A percentile compares a stretch with the other conserved stretches of the same genome.
Conservation (phyloP, 1,140 invertebrate genomes). For the Meloidogyne exigua region DNA sequence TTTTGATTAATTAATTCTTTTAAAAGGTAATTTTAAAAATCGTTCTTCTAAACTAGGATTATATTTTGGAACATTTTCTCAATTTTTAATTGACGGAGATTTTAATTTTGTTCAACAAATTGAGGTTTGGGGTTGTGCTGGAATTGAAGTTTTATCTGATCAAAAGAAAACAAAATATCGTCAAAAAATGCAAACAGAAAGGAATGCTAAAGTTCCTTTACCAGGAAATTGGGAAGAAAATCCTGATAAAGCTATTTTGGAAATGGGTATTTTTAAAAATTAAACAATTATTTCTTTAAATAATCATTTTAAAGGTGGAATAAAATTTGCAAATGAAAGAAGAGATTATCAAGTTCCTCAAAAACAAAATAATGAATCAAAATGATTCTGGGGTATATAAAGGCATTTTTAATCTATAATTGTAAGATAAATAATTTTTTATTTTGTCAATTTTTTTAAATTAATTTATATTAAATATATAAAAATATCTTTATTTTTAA, state of each 20-base stretch:
- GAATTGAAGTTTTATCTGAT: constrained; percentile 38
- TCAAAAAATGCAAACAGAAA: constrained; percentile 50
- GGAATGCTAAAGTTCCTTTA: constrained; percentile 56
- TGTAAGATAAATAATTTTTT: too few relatives aligned
- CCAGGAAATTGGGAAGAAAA: constrained; percentile 64
- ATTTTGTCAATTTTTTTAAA: too few relatives aligned
- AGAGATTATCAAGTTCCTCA: neutral
- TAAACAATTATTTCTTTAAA: too few relatives aligned
- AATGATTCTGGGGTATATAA: neutral
- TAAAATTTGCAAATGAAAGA: neutral
- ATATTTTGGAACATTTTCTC: constrained; percentile 25
- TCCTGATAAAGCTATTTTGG: constrained; percentile 53
- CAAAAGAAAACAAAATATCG: constrained; percentile 51
- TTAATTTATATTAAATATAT: too few relatives aligned
- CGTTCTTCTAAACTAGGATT: constrained; percentile 33
- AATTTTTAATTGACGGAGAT: constrained; percentile 27
- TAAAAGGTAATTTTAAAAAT: constrained; percentile 41
- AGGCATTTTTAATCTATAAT: too few relatives aligned
- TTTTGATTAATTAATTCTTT: neutral
- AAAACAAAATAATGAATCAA: neutral
- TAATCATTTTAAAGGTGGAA: neutral
- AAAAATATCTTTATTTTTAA: too few relatives aligned
- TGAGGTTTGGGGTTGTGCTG: constrained; percentile 49
- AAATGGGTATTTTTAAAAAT: constrained; percentile 19
- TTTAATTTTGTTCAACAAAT: constrained; percentile 29